Conservation (phyloP, 2,113 vertebrate species). For the Ramphastos sulfuratus region DNA sequence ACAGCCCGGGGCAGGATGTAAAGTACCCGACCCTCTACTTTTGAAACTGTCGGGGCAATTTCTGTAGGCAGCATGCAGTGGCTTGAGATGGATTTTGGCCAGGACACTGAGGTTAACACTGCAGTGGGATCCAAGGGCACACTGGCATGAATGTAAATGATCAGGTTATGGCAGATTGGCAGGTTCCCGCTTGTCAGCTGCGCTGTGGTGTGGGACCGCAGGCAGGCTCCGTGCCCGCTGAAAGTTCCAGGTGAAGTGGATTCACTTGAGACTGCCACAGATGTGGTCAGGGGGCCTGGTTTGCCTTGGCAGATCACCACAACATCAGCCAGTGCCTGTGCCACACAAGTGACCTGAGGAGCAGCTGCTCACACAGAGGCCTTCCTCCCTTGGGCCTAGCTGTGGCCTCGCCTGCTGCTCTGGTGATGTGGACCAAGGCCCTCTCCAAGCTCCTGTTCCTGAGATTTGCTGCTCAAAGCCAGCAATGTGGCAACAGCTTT, state of each 20-base stretch:
- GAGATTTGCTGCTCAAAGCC: background rate
- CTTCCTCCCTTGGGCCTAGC: background rate
- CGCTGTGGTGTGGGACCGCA: background rate
- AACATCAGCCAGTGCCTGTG: background rate
- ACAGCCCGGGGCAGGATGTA: constrained; percentile 59
- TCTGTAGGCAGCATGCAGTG: constrained; percentile 43
- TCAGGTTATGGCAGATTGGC: constrained; percentile 46
- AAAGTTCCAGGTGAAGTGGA: background rate
- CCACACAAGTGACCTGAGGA: background rate
- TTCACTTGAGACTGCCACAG: background rate
- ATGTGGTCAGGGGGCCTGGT: background rate
- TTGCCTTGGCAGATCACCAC: background rate
- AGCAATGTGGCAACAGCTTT: background rate
- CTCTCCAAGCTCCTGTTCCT: background rate
- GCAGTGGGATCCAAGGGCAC: constrained; percentile 43
- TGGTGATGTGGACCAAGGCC: background rate
- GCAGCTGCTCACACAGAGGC: accelerated
- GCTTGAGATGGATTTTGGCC: constrained; percentile 59
- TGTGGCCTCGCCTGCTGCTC: background rate
- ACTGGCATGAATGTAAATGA: constrained; percentile 19
- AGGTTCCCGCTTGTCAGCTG: constrained; percentile 30
- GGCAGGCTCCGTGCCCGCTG: background rate
- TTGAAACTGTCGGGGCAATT: background rate
- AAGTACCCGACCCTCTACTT: constrained; percentile 58
- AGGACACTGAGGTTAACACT: constrained; percentile 41